Evolutionary conservation across 2,888 invertebrate species (phyloP).

Genomic region (Escarpia spicata): DNA sequence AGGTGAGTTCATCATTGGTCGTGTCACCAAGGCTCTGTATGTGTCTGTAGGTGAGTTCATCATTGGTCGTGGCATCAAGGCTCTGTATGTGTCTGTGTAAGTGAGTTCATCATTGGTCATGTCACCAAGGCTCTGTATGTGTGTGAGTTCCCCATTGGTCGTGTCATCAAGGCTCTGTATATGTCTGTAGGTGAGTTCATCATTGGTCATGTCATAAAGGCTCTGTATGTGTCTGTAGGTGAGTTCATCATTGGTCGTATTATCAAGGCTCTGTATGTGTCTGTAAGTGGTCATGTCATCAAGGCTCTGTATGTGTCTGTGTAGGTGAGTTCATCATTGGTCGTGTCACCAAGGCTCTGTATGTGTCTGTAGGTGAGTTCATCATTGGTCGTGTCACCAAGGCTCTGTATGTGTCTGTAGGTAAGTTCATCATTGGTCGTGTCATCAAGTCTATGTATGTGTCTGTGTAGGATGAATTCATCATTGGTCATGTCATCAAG

Average conservation of each 20-base stretch:
- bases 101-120: constrained; percentile 14
- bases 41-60: background rate
- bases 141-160: background rate
- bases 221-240: background rate
- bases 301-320: background rate
- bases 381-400: background rate
- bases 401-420: background rate
- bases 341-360: background rate
- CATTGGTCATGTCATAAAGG: background rate
- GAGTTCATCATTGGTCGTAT: constrained; percentile 6
- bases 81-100: no score
- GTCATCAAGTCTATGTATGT: background rate
- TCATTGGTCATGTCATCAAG: background rate
- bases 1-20: background rate
- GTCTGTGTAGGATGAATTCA: constrained; percentile 31
- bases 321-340: constrained; percentile 11
- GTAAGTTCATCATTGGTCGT: constrained; percentile 8
- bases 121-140: background rate
- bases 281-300: background rate
- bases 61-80: no score
- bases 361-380: background rate
- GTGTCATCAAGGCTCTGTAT: background rate
- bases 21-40: background rate
- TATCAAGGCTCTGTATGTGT: background rate
- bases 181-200: background rate